Base-by-base conservation (phyloP, 2,113 vertebrate genomes). In the Nesogale talazaci region DNA sequence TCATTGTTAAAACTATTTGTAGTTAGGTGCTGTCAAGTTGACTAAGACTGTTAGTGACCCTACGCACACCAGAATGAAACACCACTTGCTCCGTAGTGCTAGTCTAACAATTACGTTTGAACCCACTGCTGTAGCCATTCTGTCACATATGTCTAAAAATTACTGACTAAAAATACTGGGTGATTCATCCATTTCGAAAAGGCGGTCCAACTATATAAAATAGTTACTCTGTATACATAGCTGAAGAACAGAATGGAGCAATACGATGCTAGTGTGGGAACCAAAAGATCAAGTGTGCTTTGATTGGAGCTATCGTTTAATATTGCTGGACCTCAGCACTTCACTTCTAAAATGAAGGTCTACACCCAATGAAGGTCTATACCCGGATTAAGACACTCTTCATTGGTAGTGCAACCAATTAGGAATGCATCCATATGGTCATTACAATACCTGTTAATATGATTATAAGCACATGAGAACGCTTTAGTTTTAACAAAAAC, bases 401-500 rank as follows among this genome's bases (percentile, higher is more conserved):
- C 56, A 42, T 2, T 69, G 40, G 22, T 42, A 25, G 52, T n/a
- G 69, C 25, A 6, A 92, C 12, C 34, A 52, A 52, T 61, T 77
- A 81, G 22, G 69, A 93, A 90, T 76, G 16, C 29, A 88, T 56
- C 72, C 77, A 69, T 23, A 85, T 27, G 20, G 15, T 75, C 27
- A 89, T 38, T 36, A 52, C 42, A 19, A 91, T 79, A 83, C 23
- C 80, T 25, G 27, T 1, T 29, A 63, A 52, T 63, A 12, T 52
- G 4, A 36, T 27, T 22, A 92, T 14, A 92, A 91, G n/a, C n/a
- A 15, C 52, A 16, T 40, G 19, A 23, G 17, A 74, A 59, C 59
- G 56, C 86, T 88, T 78, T 52, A 59, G 31, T 63, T 61, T 76
- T 91, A 85, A 94, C 19, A 78, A 95, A 52, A 92, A 82, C 10